Conservation (phyloP, 2,797 vertebrate species). For the Bradypus variegatus region DNA sequence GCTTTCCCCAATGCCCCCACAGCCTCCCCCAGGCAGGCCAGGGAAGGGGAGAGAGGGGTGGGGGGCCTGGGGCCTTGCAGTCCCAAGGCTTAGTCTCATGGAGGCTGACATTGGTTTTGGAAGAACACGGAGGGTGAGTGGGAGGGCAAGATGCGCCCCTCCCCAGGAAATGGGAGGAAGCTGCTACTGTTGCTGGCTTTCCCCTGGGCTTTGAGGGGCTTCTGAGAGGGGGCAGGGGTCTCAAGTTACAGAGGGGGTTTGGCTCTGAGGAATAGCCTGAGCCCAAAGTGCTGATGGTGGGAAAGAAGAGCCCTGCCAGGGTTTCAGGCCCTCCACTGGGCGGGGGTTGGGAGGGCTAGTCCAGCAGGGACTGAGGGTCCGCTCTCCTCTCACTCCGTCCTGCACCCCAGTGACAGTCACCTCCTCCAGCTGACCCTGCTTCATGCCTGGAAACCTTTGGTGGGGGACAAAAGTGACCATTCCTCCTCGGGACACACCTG, state of each 20-base stretch:
- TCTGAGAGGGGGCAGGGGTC: background rate
- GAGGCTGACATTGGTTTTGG: background rate
- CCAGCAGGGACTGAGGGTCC: background rate
- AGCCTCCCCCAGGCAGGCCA: background rate
- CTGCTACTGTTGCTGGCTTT: constrained; percentile 59
- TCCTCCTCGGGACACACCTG: background rate
- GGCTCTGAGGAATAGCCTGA: background rate
- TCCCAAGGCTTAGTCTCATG: background rate
- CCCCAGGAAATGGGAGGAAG: background rate
- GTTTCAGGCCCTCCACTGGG: background rate
- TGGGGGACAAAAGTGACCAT: background rate
- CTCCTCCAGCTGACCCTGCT: background rate
- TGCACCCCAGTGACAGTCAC: background rate
- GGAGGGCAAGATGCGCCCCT: background rate
- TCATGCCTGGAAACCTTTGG: background rate
- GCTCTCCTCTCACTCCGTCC: background rate
- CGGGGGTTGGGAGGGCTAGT: background rate
- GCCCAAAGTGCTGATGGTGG: background rate
- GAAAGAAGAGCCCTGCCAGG: background rate
- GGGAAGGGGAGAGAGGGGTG: background rate
- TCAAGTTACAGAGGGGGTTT: background rate
- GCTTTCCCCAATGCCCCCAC: background rate
- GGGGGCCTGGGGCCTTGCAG: background rate
- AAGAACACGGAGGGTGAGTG: background rate
- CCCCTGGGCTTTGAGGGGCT: constrained; percentile 42